Evolutionary conservation across 2,888 invertebrate genomes (phyloP), one percentile per base, ranked within the genome.

Genomic region (Maniola hyperantus): DNA sequence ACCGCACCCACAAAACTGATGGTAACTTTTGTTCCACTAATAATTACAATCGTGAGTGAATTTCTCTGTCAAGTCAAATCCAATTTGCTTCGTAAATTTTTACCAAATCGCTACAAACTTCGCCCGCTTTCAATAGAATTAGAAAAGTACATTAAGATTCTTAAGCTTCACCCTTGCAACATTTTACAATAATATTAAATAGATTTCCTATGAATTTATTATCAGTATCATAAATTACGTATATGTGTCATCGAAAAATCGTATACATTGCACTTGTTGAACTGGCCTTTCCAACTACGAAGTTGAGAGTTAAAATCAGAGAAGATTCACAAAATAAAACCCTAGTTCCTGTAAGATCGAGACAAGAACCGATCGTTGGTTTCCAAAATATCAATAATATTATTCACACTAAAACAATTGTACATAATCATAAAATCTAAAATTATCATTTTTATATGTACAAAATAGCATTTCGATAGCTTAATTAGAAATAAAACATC

Each of bases 221-320:
- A 90, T 89, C 87, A 88, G 86, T 87, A 85, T 83, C 84, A 62
- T 62, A 53, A 83, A 87, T 91, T 92, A 92, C 91, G 91, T 92
- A 92, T 92, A 91, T 91, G 87, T 88, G 90, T 91, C 87, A 83
- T 91, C 87, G 80, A 89, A 91, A 87, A 91, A 91, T 93, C 92
- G 92, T 93, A 92, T 92, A 92, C 92, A 93, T 92, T 93, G 93
- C 93, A 92, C 92, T 88, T 88, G 88, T 88, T 85, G 81, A 88
- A 92, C 92, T 92, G 92, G 92, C 92, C 92, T 91, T 84, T 80
- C 76, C 85, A 82, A 83, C 86, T 85, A 85, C 82, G 77, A 78
- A 76, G 77, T 75, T 76, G 79, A 79, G 76, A 80, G 79, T 82
- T 82, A 76, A 78, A 78, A 82, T 79, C 80, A 80, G 76, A 83